phyloP scores from a whole-genome alignment of 37 sponge, comb jelly and placozoan genomes.

The Mnemiopsis leidyi region DNA sequence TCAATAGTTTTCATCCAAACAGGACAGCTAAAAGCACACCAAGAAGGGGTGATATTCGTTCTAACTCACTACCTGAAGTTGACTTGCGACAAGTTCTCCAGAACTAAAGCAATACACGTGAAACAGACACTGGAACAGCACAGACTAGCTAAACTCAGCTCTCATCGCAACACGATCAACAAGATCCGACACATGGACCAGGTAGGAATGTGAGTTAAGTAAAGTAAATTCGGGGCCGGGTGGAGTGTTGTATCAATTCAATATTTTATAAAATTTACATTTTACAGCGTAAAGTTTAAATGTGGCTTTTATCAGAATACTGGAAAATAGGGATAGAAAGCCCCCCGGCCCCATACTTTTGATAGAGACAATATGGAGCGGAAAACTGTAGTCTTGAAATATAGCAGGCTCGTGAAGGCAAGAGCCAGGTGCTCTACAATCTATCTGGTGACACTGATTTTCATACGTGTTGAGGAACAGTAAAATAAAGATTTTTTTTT shows the following conservation, averaged over 20 bases:
- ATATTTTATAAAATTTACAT: too few species aligned
- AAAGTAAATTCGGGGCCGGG: neutral
- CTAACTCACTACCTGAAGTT: conserved; percentile 16
- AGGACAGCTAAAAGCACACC: conserved; percentile 11
- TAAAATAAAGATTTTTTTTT: too few species aligned
- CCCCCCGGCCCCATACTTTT: too few species aligned
- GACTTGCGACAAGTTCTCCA: neutral
- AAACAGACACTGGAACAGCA: conserved; percentile 47
- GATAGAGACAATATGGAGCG: too few species aligned
- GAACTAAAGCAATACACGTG: neutral
- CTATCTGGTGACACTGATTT: too few species aligned
- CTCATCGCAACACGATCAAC: neutral
- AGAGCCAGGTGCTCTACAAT: too few species aligned
- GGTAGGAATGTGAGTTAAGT: neutral
- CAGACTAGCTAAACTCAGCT: conserved; percentile 16
- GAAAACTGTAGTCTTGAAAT: too few species aligned
- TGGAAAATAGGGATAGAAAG: too few species aligned
- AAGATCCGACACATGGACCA: conserved; percentile 26
- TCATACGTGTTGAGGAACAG: too few species aligned
- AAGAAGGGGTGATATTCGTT: conserved; percentile 42
- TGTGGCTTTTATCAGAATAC: too few species aligned
- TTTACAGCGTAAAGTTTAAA: too few species aligned
- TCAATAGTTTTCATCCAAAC: neutral
- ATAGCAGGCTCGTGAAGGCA: too few species aligned
- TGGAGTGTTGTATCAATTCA: neutral